Base-by-base conservation (phyloP, 2,888 invertebrate genomes). In the Drosophila hamatofila region DNA sequence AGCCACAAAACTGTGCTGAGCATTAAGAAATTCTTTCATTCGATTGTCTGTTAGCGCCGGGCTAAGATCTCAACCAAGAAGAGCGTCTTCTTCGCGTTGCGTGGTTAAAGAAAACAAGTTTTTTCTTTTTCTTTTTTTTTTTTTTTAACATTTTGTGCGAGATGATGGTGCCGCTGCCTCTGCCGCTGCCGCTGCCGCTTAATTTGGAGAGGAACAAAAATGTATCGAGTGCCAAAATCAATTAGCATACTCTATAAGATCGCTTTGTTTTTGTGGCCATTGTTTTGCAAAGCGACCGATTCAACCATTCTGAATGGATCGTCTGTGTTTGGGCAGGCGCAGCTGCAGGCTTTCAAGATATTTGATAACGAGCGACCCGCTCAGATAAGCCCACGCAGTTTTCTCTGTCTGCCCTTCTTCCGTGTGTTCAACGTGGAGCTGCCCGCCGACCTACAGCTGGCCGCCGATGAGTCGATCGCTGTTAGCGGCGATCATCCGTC, bases 401-500 rank as follows among this genome's bases (percentile, higher is more conserved):
- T 83, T 49, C 60, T 88, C 33, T 90, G 90, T 23, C 56, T 92
- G 56, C 91, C 91, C 9, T 78, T 91, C 35, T 83, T 90, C 62
- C 81, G 92, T 8, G 64, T 87, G 16, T 92, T 92, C 55, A 90
- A 84, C 63, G 77, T 92, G 65, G 82, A 94, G 85, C 92, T 93
- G 89, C 89, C 93, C 6, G 54, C 93, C 33, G 77, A 79, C 6
- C 33, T 61, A 7, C 91, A 94, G 68, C 89, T 96, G 18, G 92
- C 91, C 49, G 91, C 94, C 0, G 95, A 94, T 58, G 96, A 97
- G 92, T 93, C 93, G 55, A 94, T 97, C 8, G 96, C 95, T 80
- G 93, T 97, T n/a, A 94, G 95, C 21, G 97, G 97, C 12, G 95
- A 94, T 90, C 94, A 94, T 68, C 89, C 92, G 6, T 94, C 95